Conservation (phyloP, 2,113 vertebrate genomes). For the Opisthocomus hoazin region DNA sequence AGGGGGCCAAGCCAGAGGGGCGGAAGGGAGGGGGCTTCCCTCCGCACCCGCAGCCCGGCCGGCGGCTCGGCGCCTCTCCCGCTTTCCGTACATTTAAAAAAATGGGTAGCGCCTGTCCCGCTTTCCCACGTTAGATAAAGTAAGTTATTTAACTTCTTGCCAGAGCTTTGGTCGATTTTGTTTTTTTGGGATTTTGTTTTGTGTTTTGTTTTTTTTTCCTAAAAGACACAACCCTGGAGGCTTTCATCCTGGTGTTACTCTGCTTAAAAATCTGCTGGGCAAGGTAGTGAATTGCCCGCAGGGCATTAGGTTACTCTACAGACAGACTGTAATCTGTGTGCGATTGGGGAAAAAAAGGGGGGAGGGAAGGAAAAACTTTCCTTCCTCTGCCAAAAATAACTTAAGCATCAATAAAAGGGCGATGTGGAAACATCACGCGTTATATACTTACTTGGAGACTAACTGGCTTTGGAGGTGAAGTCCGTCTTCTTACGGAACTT, state of each 20-base stretch:
- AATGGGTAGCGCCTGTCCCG: accelerated
- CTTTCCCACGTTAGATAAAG: not conserved
- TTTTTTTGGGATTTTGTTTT: too few species aligned
- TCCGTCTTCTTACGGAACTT: not conserved
- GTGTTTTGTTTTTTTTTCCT: too few species aligned
- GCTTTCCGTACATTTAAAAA: not conserved
- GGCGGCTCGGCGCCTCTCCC: not conserved
- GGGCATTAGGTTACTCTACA: conserved; percentile 5
- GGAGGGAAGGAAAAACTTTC: not conserved
- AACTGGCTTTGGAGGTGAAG: not conserved
- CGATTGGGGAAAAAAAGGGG: not conserved
- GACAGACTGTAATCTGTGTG: conserved; percentile 3
- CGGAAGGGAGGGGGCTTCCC: not conserved
- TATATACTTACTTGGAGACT: not conserved
- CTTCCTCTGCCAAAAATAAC: conserved; percentile 32
- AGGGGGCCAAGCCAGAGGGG: too few species aligned
- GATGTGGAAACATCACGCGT: not conserved
- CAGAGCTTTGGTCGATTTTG: too few species aligned
- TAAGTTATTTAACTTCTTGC: not conserved
- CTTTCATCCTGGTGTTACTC: not conserved
- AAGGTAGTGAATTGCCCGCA: not conserved
- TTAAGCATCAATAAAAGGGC: conserved; percentile 11
- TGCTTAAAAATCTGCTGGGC: not conserved
- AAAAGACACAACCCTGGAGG: not conserved
- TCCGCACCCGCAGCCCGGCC: not conserved